Base-by-base conservation (phyloP, 2,888 invertebrate genomes). In the Ariolimax columbianus region DNA sequence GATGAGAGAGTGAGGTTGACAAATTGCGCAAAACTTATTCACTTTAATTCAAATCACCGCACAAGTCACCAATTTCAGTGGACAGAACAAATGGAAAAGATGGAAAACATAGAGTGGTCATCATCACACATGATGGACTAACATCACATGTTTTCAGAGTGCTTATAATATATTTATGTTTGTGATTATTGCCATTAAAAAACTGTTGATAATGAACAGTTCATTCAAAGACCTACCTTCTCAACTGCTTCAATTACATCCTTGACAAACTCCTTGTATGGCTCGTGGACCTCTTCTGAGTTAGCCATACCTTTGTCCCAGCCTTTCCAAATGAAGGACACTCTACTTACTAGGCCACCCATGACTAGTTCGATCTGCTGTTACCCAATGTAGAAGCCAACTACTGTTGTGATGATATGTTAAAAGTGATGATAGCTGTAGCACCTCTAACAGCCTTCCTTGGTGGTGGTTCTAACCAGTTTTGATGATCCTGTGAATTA, bases 161-260 rank as follows among this genome's bases (percentile, higher is more conserved):
- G n/a, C n/a, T n/a, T n/a, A n/a, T n/a, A n/a, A n/a, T n/a, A n/a
- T n/a, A n/a, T n/a, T n/a, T n/a, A n/a, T n/a, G n/a, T n/a, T n/a
- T n/a, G n/a, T n/a, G n/a, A n/a, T n/a, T n/a, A n/a, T n/a, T n/a
- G n/a, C n/a, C n/a, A n/a, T n/a, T n/a, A 47, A 11, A 47, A 47
- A 11, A 47, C 47, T 47, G 47, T 47, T 17, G 17, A 47, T 47
- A 17, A 47, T 7, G 7, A 47, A 7, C 55, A 55, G 17, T 55
- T 55, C 19, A 55, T 72, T 38, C 30, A 77, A n/a, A 4, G 6
- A 72, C 81, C 72, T 72, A 81, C 81, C 43, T 51, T 72, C 30
- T 81, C n/a, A 0, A 81, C 51, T n/a, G 81, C 81, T 11, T 72
- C 36, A 38, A 81, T 17, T 11, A 81, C 81, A 36, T 70, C 70